Evolutionary conservation across 92 coral and sea anemone species (phyloP).

Genomic region (Desmophyllum pertusum): DNA sequence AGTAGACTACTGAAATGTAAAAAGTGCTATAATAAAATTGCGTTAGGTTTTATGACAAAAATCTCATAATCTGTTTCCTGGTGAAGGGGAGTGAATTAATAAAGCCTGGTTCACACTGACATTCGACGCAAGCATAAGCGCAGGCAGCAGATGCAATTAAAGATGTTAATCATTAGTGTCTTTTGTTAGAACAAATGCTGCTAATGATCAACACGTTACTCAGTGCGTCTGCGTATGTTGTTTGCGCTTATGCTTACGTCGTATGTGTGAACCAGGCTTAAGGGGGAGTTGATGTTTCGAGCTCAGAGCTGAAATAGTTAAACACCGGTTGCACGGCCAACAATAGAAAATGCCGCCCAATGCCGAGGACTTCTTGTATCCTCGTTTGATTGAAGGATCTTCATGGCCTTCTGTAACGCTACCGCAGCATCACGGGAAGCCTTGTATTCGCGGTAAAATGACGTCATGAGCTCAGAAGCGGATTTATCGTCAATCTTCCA

Average conservation of each 20-base stretch:
- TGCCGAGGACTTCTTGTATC: conserved; percentile 48
- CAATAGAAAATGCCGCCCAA: conserved; percentile 76
- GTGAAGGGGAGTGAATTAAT: neutral
- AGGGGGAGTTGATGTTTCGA: neutral
- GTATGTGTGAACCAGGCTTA: too few relatives aligned
- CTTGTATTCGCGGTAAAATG: conserved; percentile 62
- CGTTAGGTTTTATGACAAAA: neutral
- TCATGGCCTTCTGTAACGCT: conserved; percentile 67
- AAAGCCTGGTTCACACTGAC: too few relatives aligned
- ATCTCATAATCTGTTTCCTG: neutral
- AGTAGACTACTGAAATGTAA: neutral
- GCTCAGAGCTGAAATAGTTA: neutral
- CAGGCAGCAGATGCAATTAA: too few relatives aligned
- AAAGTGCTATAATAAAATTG: neutral
- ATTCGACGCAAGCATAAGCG: too few relatives aligned
- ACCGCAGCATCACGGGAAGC: conserved; percentile 64
- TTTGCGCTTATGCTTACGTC: too few relatives aligned
- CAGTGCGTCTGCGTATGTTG: too few relatives aligned
- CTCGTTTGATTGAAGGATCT: conserved; percentile 26
- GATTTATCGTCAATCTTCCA: conserved; percentile 66
- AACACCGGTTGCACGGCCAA: conserved; percentile 52
- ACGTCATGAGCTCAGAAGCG: conserved; percentile 49
- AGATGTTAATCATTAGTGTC: too few relatives aligned
- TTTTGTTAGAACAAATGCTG: too few relatives aligned
- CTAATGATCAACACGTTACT: too few relatives aligned